phyloP scores from a whole-genome alignment of 2,888 invertebrate species.

The Carterocephalus palaemon region DNA sequence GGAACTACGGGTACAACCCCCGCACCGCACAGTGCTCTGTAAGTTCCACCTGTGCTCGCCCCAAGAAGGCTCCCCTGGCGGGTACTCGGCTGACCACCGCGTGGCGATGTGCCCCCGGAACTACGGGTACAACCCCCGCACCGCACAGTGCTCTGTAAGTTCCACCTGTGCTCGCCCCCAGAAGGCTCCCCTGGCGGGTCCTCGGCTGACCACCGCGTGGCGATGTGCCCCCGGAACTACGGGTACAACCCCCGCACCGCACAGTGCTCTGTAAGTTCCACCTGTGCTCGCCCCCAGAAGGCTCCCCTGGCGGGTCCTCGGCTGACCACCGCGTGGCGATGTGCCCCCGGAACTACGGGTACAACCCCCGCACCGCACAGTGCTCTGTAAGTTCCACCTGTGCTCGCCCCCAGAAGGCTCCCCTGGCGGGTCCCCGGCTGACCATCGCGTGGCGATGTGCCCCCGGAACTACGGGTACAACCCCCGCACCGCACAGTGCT shows the following conservation, averaged over 20 bases:
- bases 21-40: too few relatives aligned
- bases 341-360: constrained; percentile 66
- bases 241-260: constrained; percentile 67
- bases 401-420: constrained; percentile 63
- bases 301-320: constrained; percentile 55
- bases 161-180: constrained; percentile 67
- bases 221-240: constrained; percentile 64
- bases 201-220: constrained; percentile 61
- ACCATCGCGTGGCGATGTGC: constrained; percentile 59
- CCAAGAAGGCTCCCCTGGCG: constrained; percentile 54
- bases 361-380: too few relatives aligned
- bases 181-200: constrained; percentile 55
- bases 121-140: constrained; percentile 66
- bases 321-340: constrained; percentile 61
- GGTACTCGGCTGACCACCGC: constrained; percentile 62
- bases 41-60: constrained; percentile 72
- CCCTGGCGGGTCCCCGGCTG: constrained; percentile 60
- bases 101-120: constrained; percentile 62
- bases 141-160: too few relatives aligned
- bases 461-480: constrained; percentile 67
- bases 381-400: too few relatives aligned
- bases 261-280: too few relatives aligned
- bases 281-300: constrained; percentile 66
- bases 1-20: constrained; percentile 66
- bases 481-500: too few relatives aligned